phyloP scores from a whole-genome alignment of 2,888 invertebrate species.

The Glaucopsyche alexis region DNA sequence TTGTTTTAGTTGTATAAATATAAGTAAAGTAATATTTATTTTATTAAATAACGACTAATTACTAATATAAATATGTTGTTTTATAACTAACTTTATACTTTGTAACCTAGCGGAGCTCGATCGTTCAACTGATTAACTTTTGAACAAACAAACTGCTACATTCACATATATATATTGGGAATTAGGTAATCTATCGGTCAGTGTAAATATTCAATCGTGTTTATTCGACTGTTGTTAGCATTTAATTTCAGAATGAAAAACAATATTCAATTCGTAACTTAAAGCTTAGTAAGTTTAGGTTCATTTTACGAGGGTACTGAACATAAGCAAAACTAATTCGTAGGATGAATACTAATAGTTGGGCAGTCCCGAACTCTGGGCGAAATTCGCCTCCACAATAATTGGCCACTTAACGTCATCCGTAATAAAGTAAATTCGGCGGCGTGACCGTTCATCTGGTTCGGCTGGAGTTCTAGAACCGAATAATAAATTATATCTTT shows the following conservation, averaged over 20 bases:
- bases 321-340: slow-evolving; percentile 35
- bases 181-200: slow-evolving; percentile 2
- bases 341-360: slow-evolving; percentile 56
- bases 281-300: slow-evolving; percentile 7
- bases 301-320: slow-evolving; percentile 9
- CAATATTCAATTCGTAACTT: not conserved
- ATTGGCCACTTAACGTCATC: slow-evolving; percentile 58
- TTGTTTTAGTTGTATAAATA: no score
- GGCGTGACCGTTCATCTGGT: slow-evolving; percentile 65
- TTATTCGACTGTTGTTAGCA: slow-evolving; percentile 5
- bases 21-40: no score
- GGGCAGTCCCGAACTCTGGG: slow-evolving; percentile 50
- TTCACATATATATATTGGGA: slow-evolving; percentile 5
- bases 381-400: slow-evolving; percentile 54
- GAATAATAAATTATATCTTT: slow-evolving; percentile 61
- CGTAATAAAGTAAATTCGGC: slow-evolving; percentile 66
- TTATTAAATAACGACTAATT: no score
- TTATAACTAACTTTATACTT: not conserved
- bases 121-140: slow-evolving; percentile 12
- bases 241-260: slow-evolving; percentile 1
- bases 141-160: slow-evolving; percentile 5
- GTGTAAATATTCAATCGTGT: slow-evolving; percentile 17
- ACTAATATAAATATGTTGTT: no score
- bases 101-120: not conserved
- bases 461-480: slow-evolving; percentile 59